Conservation (phyloP, 92 coral and sea anemone species). For the Pocillopora grandis region DNA sequence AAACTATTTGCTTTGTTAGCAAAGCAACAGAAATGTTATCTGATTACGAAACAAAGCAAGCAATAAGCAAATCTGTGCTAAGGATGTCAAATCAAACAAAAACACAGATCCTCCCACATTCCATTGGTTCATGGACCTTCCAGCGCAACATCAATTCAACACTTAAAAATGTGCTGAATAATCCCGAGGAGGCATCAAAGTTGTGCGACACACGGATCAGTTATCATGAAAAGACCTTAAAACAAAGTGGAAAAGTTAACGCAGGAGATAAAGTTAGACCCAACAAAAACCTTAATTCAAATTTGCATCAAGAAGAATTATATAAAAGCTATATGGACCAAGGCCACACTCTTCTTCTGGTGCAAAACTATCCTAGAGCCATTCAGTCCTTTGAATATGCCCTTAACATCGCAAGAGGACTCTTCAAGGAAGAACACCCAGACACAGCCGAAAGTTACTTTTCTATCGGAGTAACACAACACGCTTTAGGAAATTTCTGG, state of each 20-base stretch:
- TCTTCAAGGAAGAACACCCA: background rate
- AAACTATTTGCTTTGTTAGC: no score
- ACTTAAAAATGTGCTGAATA: background rate
- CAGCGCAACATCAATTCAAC: background rate
- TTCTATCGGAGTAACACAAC: no score
- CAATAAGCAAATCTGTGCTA: background rate
- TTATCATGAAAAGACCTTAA: no score
- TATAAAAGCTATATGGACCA: no score
- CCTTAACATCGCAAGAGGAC: background rate
- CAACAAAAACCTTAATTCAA: no score
- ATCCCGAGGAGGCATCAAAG: background rate
- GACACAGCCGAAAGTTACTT: no score
- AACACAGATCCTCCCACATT: background rate
- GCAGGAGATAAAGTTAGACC: no score
- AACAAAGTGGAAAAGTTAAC: no score
- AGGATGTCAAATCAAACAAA: background rate
- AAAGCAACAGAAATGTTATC: background rate
- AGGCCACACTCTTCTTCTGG: background rate
- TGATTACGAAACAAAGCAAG: background rate
- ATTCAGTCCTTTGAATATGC: slow-evolving; percentile 5
- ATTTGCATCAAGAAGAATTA: no score
- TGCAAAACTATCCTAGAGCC: background rate
- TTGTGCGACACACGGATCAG: background rate
- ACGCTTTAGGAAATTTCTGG: no score
- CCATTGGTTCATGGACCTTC: background rate